Conservation (phyloP, 2,888 invertebrate genomes). For the Aphelenchoides bicaudatus region DNA sequence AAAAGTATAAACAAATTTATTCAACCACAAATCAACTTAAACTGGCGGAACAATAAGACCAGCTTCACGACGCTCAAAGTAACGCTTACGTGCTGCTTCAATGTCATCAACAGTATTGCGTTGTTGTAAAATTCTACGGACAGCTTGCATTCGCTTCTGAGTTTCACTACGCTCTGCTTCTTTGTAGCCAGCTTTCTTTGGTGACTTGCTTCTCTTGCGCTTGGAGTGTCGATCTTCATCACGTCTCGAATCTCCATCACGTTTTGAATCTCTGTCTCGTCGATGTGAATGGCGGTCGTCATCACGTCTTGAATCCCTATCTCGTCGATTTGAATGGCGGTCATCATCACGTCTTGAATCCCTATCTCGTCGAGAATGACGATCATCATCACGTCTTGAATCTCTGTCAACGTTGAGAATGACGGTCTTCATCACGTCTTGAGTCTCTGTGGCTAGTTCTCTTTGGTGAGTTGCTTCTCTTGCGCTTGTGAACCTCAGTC, state of each 20-base stretch:
- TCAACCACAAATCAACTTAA: no score
- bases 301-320: no score
- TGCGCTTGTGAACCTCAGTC: constrained; percentile 4
- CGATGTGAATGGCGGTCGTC: neutral
- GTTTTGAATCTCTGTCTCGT: no score
- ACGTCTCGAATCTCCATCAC: no score
- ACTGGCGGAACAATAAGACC: constrained; percentile 25
- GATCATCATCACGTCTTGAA: neutral
- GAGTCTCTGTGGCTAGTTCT: neutral
- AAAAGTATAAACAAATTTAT: no score
- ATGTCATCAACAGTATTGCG: constrained; percentile 29
- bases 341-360: no score
- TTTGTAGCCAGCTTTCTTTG: no score
- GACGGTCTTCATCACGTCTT: neutral
- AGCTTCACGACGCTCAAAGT: constrained; percentile 26
- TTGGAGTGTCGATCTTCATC: no score
- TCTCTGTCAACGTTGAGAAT: neutral
- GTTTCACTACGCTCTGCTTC: constrained; percentile 8
- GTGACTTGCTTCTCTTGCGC: no score
- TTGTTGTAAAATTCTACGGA: constrained; percentile 24
- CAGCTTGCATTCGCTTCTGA: constrained; percentile 23
- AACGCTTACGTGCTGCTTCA: constrained; percentile 28
- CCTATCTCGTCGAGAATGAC: no score
- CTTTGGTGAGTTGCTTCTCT: constrained; percentile 14
- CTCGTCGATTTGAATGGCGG: neutral